phyloP scores from a whole-genome alignment of 2,888 invertebrate genomes.

The Ptychoptera contaminata region DNA sequence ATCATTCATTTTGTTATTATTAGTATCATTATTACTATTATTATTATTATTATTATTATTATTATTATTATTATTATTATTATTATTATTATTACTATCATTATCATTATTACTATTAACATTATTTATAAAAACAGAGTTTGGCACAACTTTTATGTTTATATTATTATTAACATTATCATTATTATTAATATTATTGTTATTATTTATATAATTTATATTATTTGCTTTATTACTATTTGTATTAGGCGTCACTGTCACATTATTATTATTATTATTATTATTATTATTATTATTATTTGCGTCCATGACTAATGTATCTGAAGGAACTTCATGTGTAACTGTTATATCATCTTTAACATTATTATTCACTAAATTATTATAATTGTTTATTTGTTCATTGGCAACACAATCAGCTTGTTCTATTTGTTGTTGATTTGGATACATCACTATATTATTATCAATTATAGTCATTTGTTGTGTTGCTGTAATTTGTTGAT shows the following conservation, averaged over 20 bases:
- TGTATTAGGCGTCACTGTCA: slow-evolving; percentile 5
- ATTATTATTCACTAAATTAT: no score
- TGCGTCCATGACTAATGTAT: not conserved
- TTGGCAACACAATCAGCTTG: no score
- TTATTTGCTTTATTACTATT: no score
- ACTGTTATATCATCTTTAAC: no score
- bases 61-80: slow-evolving; percentile 2
- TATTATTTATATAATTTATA: no score
- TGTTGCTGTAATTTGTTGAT: no score
- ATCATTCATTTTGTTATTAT: slow-evolving; percentile 6
- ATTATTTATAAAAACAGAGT: not conserved
- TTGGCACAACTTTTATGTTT: not conserved
- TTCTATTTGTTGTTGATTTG: no score
- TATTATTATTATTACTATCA: slow-evolving; percentile 1
- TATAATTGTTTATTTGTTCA: no score
- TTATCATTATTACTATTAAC: slow-evolving; percentile 1
- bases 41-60: slow-evolving; percentile 3
- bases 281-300: slow-evolving; percentile 1
- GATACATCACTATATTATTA: no score
- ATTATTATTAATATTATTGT: no score
- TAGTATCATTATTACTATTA: slow-evolving; percentile 3
- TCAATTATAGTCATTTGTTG: no score
- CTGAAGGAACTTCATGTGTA: not conserved
- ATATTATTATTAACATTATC: not conserved
- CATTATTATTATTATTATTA: slow-evolving; percentile 1